Conservation (phyloP, 1,140 invertebrate species). For the Polypedilum vanderplanki region DNA sequence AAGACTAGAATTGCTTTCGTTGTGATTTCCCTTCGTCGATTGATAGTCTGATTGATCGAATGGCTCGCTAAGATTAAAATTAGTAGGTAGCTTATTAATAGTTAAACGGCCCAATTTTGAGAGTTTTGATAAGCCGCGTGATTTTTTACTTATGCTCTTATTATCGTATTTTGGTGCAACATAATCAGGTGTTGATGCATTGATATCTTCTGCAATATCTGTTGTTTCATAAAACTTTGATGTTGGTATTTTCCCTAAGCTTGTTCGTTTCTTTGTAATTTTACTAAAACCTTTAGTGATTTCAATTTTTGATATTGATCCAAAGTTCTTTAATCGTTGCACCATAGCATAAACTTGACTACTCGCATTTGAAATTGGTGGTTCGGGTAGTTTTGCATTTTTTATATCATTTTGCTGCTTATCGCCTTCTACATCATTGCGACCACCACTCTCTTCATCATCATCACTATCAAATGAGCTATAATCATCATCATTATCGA, state of each 20-base stretch:
- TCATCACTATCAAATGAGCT: conserved; percentile 58
- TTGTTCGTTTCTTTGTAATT: conserved; percentile 36
- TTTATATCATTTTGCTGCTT: conserved; percentile 46
- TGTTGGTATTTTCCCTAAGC: conserved; percentile 25
- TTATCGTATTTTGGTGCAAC: not conserved
- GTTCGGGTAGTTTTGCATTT: conserved; percentile 51
- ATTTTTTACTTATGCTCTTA: conserved; percentile 6
- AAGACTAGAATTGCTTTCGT: not conserved
- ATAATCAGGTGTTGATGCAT: conserved; percentile 14
- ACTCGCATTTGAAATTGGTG: conserved; percentile 44
- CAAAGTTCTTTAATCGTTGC: conserved; percentile 53
- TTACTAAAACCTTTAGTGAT: conserved; percentile 48
- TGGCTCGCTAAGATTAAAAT: not conserved
- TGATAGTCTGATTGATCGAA: conserved; percentile 30
- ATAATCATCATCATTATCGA: conserved; percentile 47
- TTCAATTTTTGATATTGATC: conserved; percentile 49
- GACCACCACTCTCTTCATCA: conserved; percentile 48
- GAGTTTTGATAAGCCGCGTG: conserved; percentile 37
- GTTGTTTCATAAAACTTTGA: conserved; percentile 28
- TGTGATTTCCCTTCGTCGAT: conserved; percentile 5
- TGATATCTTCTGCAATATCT: conserved; percentile 25
- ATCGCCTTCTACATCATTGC: conserved; percentile 29
- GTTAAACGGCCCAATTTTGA: conserved; percentile 39
- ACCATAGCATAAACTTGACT: conserved; percentile 47
- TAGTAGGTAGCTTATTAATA: conserved; percentile 29